Base-by-base conservation (phyloP, 1,140 invertebrate genomes). In the Apocrypta bakeri region DNA sequence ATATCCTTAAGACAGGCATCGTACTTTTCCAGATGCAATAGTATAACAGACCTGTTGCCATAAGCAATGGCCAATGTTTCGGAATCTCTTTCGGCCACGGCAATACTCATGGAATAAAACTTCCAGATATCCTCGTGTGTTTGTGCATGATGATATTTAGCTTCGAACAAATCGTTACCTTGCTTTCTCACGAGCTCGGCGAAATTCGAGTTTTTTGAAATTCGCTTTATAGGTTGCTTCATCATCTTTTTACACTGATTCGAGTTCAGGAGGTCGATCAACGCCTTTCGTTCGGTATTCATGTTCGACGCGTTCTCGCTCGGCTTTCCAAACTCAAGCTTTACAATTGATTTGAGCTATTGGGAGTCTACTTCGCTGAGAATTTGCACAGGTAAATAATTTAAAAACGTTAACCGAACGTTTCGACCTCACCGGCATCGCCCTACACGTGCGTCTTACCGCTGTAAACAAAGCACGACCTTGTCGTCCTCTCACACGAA, bases 101-200 rank as follows among this genome's bases (percentile, higher is more conserved):
- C 64, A 40, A 82, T 82, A 14, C 81, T 82, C 7, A 21, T 29
- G 0, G 63, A 37, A 7, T 82, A 82, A 24, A 1, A 40, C 12
- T 78, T 48, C 81, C 74, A 82, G 29, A 82, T 82, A 14, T 21
- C 12, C 27, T 78, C 40, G 31, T 82, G 81, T 17, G 71, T 14
- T 2, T 25, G 1, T 8, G 1, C 3, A 61, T 71, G 17, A 25
- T 82, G 80, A 4, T 25, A n/a, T 2, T 2, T 21, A 8, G 68
- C 11, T 0, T 8, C 25, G 29, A 37, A 82, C 24, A 76, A 14
- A 17, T 61, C 11, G 37, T 33, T 82, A 25, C 73, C 73, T 21
- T 11, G 0, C n/a, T 25, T 17, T 40, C 73, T 76, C 24, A 61
- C n/a, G 8, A 4, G 0, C 29, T 56, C 76, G 0, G 79, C 33